A percentile compares a stretch with the other conserved stretches of the same genome.
These are phyloP conservation scores for Tychaedon coryphoeus DNA, from an alignment of 2,113 vertebrate genomes.

Conservation along the genomic window DNA sequence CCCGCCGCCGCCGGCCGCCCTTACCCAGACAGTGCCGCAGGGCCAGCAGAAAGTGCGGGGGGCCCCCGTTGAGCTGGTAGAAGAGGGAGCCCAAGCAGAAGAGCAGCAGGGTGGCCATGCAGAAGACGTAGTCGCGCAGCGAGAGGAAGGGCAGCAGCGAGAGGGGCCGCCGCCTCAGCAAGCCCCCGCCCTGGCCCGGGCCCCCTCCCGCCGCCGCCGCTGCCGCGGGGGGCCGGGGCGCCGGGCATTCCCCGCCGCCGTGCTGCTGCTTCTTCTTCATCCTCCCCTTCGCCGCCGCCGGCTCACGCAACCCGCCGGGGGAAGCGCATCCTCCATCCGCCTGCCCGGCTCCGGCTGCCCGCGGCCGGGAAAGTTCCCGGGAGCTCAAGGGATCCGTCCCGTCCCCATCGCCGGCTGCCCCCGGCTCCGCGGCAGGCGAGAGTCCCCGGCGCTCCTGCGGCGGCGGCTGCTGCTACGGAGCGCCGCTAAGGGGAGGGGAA, in stretches of 20 bases:
- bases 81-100: slow-evolving; percentile 91
- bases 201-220: slow-evolving; percentile 63
- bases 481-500: slow-evolving; percentile 17
- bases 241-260: slow-evolving; percentile 67
- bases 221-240: slow-evolving; percentile 72
- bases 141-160: slow-evolving; percentile 76
- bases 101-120: slow-evolving; percentile 90
- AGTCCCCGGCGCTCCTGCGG: not conserved
- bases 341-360: slow-evolving; percentile 60
- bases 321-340: slow-evolving; percentile 72
- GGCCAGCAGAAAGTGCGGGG: slow-evolving; percentile 89
- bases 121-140: slow-evolving; percentile 89
- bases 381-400: slow-evolving; percentile 10
- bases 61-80: slow-evolving; percentile 92
- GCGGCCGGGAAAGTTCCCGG: slow-evolving; percentile 55
- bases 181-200: slow-evolving; percentile 65
- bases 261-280: slow-evolving; percentile 86
- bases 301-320: slow-evolving; percentile 78
- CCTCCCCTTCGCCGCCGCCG: slow-evolving; percentile 80
- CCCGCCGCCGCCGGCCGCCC: slow-evolving; percentile 33
- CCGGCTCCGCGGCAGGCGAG: not conserved
- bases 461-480: not conserved
- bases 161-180: slow-evolving; percentile 62
- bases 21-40: slow-evolving; percentile 94
- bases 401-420: slow-evolving; percentile 24